These are phyloP conservation scores for Ptilorrhoa leucosticta DNA, from an alignment of 2,113 vertebrate species.

Conservation along the genomic window DNA sequence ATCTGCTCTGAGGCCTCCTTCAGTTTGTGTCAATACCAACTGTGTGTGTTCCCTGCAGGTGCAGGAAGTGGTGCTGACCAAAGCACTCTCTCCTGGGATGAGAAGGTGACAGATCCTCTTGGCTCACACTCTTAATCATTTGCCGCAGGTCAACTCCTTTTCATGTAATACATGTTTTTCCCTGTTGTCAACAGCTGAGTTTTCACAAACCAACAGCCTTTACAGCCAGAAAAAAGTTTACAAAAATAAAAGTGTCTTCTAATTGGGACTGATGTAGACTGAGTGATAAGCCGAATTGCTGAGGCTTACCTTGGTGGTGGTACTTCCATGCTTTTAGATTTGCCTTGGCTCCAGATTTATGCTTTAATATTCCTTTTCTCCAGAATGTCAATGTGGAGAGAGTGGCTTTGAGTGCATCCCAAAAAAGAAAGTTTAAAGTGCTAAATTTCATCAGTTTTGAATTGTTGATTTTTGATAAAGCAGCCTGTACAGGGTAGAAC, in stretches of 20 bases:
- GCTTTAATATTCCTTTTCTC: background rate
- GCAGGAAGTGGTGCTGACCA: background rate
- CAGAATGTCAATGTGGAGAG: background rate
- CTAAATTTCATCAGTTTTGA: background rate
- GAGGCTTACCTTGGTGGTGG: background rate
- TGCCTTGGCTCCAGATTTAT: background rate
- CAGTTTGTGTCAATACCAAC: background rate
- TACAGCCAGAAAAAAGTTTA: background rate
- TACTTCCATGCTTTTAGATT: background rate
- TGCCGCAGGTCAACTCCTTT: background rate
- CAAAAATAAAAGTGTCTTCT: background rate
- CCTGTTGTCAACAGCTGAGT: background rate
- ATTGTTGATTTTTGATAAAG: background rate
- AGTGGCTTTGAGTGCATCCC: background rate
- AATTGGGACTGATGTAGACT: background rate
- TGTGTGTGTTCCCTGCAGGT: background rate
- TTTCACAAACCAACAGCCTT: background rate
- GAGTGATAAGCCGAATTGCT: background rate
- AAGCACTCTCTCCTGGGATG: background rate
- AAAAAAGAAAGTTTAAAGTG: background rate
- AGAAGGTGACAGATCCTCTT: background rate
- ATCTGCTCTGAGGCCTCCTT: background rate
- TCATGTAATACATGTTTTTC: background rate
- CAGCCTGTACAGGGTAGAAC: background rate
- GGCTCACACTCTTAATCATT: background rate